Base-by-base conservation (phyloP, 2,797 vertebrate genomes). In the Myiotriccus ornatus region DNA sequence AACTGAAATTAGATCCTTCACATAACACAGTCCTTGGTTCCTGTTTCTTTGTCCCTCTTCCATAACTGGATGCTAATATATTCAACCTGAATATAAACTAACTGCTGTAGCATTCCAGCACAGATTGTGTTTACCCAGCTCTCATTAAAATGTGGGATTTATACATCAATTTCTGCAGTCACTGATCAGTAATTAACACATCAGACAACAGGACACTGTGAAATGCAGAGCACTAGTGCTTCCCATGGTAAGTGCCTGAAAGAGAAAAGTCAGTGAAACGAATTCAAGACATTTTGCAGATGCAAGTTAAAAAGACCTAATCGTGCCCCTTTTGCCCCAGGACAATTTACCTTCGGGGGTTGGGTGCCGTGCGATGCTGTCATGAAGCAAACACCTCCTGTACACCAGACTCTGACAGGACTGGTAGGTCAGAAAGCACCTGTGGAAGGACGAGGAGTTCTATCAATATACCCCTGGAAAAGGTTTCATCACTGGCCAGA, bases 391-490 rank as follows among this genome's bases (percentile, higher is more conserved):
- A 98, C 99, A 99, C 83, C 99, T 98, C 96, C 98, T 98, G 97
- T 99, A 99, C 39, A 98, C 98, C 97, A 99, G 95, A 52, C 98
- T 98, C 98, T 99, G 99, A 97, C 99, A 99, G 97, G 99, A 99
- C 95, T 99, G 99, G 98, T 98, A 99, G 87, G 99, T 99, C 89
- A 99, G 97, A 94, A 98, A 99, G 98, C 99, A 99, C 98, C 99
- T 99, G 98, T 43, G 65, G 97, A 96, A 94, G 97, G 59, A 95
- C 22, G 92, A 89, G 69, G 4, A 10, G 47, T 11, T 70, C 62
- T 19, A 62, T 32, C 35, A 87, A 47, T 16, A 4, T 52, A 44
- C 20, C 35, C 21, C 5, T n/a, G 24, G 25, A 57, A 89, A 64
- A 34, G 12, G 32, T 25, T 63, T 52, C 49, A 39, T 21, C 28